Evolutionary conservation across 2,113 vertebrate species (phyloP), one percentile per base, ranked within the genome.

Genomic region (Percina caprodes): DNA sequence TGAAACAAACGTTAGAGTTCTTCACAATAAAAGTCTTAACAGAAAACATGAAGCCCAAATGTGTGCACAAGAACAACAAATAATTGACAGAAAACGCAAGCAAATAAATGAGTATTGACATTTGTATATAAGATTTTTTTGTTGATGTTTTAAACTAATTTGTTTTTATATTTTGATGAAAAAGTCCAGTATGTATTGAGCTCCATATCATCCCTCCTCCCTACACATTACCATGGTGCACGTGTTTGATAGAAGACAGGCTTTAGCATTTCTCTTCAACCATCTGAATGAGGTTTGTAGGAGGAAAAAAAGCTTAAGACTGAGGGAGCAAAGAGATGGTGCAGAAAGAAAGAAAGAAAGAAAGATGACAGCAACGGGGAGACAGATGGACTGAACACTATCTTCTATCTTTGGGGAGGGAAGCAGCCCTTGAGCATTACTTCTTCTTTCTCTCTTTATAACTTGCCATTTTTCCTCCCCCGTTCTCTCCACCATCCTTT

Each of bases 361-460:
- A 54, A 26, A 55, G 30, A 77, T 60, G 69, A 63, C 21, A 4
- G 55, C n/a, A 21, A 45, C 56, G 9, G 23, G 30, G 71, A 70
- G 77, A 52, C n/a, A 51, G 74, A 70, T 42, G 54, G 79, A 72
- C 48, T 5, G 35, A 59, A 69, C 24, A 26, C 51, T 0, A 13
- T 69, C 66, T 30, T 79, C 48, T 46, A 59, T 66, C 54, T 59
- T 45, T 49, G 46, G 80, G 76, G 85, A 79, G 55, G 56, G 23
- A 69, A 18, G 49, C 6, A 76, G 87, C 69, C 84, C 86, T 62
- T 77, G 26, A 89, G 86, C 88, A 59, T 82, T 45, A 45, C 30
- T 65, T 58, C 48, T 52, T 76, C 63, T 69, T 42, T 67, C 61
- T 67, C 60, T 60, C 58, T 69, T 61, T 49, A 30, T 87, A 35